These are phyloP conservation scores for Hemitrygon akajei DNA, from an alignment of 2,797 vertebrate species.

Conservation along the genomic window DNA sequence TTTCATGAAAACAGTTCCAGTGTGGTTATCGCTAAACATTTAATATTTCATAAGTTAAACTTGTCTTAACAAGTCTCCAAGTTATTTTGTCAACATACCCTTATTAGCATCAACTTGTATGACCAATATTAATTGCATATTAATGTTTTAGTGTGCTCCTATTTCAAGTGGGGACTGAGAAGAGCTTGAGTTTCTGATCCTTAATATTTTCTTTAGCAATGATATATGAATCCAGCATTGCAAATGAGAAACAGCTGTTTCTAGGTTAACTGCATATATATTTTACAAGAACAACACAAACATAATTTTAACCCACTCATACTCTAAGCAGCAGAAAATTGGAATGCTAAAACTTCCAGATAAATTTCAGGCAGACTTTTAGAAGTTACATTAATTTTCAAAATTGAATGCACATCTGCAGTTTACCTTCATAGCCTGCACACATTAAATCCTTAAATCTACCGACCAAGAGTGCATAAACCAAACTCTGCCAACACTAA, in stretches of 20 bases:
- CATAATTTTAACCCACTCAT: background rate
- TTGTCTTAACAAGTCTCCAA: background rate
- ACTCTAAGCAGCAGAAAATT: background rate
- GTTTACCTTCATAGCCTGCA: background rate
- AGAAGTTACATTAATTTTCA: background rate
- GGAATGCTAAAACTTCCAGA: background rate
- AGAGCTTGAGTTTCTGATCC: background rate
- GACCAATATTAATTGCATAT: constrained; percentile 16
- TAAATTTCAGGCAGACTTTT: background rate
- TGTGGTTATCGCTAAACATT: background rate
- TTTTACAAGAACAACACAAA: background rate
- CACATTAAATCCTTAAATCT: background rate
- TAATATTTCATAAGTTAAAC: background rate
- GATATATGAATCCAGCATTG: constrained; percentile 6
- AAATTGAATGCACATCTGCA: background rate
- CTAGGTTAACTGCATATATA: background rate
- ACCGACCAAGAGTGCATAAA: background rate
- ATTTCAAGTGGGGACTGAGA: background rate
- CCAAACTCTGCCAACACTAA: background rate
- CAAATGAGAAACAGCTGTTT: constrained; percentile 18
- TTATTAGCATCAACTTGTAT: background rate
- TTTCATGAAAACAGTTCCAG: background rate
- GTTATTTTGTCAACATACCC: constrained; percentile 1
- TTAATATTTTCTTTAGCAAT: background rate
- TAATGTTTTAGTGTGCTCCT: background rate